These are phyloP conservation scores for Neosilurus mollespiculum DNA, from an alignment of 2,797 vertebrate species.

Conservation along the genomic window DNA sequence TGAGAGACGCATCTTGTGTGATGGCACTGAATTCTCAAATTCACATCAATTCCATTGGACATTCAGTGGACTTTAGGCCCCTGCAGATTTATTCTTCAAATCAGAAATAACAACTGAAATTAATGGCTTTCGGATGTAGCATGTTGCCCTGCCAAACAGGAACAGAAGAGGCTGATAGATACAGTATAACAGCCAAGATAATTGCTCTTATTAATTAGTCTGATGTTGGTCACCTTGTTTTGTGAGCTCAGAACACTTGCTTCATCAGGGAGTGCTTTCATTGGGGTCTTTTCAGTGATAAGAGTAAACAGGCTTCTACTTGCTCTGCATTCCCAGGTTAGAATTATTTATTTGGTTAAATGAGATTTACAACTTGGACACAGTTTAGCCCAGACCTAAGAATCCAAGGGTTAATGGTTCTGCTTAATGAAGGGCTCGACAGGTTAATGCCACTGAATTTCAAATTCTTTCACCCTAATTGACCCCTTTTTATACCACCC, in stretches of 20 bases:
- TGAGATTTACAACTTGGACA: not conserved
- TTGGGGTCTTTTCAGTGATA: not conserved
- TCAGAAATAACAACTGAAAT: not conserved
- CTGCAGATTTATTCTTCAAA: not conserved
- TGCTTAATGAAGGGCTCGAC: not conserved
- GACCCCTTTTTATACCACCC: not conserved
- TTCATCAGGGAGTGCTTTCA: not conserved
- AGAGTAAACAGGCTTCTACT: not conserved
- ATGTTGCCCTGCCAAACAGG: not conserved
- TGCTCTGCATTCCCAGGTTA: not conserved
- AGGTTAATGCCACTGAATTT: not conserved
- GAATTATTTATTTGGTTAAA: not conserved
- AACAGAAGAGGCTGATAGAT: slow-evolving; percentile 18
- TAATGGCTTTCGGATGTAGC: not conserved
- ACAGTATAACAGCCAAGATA: not conserved
- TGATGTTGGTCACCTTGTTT: not conserved
- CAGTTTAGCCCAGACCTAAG: not conserved
- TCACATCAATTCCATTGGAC: not conserved
- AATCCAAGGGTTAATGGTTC: not conserved
- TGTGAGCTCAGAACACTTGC: not conserved
- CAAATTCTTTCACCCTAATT: not conserved
- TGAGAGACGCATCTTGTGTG: not conserved
- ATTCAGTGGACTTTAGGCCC: not conserved
- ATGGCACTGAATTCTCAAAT: too few relatives aligned
- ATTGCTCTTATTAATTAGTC: not conserved